A percentile compares a stretch with the other conserved stretches of the same genome.
phyloP scores from a whole-genome alignment of 2,888 invertebrate species.

The Parnassius smintheus region DNA sequence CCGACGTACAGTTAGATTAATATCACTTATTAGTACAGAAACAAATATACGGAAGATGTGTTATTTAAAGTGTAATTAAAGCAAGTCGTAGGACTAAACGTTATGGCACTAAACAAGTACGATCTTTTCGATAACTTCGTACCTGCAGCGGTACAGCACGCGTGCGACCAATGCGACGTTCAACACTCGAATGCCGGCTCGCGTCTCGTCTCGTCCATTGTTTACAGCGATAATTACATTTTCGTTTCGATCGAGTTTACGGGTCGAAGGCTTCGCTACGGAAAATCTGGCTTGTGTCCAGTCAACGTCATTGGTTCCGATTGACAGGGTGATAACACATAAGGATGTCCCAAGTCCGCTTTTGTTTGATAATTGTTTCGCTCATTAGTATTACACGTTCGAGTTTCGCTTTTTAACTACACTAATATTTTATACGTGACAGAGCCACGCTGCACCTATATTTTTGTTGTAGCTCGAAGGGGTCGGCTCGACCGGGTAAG shows the following conservation, averaged over 20 bases:
- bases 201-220: constrained; percentile 62
- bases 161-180: constrained; percentile 67
- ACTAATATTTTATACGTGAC: too few species aligned
- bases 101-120: constrained; percentile 62
- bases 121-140: constrained; percentile 47
- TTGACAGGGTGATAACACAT: constrained; percentile 34
- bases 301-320: constrained; percentile 42
- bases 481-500: too few species aligned
- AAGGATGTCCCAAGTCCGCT: constrained; percentile 34
- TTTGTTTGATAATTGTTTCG: constrained; percentile 20
- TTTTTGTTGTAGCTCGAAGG: too few species aligned
- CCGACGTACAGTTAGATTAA: constrained; percentile 39
- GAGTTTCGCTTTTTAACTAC: neutral
- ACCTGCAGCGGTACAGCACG: constrained; percentile 52
- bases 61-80: constrained; percentile 24
- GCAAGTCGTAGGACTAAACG: constrained; percentile 48
- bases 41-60: constrained; percentile 24
- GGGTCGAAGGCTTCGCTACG: constrained; percentile 67
- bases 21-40: constrained; percentile 35
- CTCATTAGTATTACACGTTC: neutral
- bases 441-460: too few species aligned
- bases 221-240: constrained; percentile 77
- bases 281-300: constrained; percentile 64
- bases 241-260: constrained; percentile 74
- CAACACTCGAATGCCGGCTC: constrained; percentile 70